Base-by-base conservation (phyloP, 2,113 vertebrate genomes). In the Pleuronectes platessa region DNA sequence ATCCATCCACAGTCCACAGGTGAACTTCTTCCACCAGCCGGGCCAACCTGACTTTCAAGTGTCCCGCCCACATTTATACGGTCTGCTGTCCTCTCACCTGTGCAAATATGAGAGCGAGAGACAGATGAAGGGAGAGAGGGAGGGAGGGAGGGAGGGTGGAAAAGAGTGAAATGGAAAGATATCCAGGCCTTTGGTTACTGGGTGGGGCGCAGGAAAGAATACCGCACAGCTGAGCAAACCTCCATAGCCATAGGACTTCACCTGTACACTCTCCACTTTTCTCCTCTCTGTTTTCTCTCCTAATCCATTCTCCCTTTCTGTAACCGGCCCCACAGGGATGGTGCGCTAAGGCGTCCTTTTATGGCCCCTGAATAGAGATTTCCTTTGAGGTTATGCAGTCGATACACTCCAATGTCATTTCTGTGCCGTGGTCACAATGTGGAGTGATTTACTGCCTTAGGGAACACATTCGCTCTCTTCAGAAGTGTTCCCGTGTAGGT, bases 221-320 rank as follows among this genome's bases (percentile, higher is more conserved):
- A 91, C 87, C n/a, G 54, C 90, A 85, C 94, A 95, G 94, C 94
- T 95, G 93, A 94, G 93, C 93, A 95, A 94, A 94, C 93, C 92
- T 92, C 69, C 79, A 74, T 80, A 72, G 89, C 89, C 92, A 90
- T 88, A 87, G 89, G 92, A 92, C 81, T 88, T 93, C 88, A 93
- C 92, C 92, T 92, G 88, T 91, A 83, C 73, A 68, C 85, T 82
- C 85, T 82, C 74, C 58, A 89, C 89, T 80, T 87, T 90, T 89
- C 86, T 81, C 70, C 71, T 60, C 65, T 74, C 79, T 93, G 89
- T 92, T 93, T 92, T 94, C 90, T 88, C 89, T 93, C 88, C 78
- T 92, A 93, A 93, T 93, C 93, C 93, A 72, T 78, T 86, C 88
- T 88, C 86, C 81, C 86, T 91, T 89, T 89, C 76, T 85, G 31